Percentiles rank a stretch among this genome's conserved stretches.
These are phyloP conservation scores for Pimephales promelas DNA, from an alignment of 2,113 vertebrate species.

Conservation along the genomic window DNA sequence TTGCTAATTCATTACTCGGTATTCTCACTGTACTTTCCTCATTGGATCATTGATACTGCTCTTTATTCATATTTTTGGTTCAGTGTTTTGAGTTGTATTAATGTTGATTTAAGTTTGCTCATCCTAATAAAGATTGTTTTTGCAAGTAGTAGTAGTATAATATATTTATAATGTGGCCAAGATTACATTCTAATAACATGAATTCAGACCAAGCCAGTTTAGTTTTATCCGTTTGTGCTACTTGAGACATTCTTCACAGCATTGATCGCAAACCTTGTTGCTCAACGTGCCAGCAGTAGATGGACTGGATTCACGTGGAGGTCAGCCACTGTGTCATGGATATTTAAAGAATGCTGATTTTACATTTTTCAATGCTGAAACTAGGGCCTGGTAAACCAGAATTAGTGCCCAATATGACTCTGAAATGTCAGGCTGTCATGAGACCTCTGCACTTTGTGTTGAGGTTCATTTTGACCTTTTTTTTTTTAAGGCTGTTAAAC, in stretches of 20 bases:
- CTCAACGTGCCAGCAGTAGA: not conserved
- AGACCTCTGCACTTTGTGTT: not conserved
- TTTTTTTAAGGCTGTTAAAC: not conserved
- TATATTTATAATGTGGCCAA: not conserved
- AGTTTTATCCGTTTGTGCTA: not conserved
- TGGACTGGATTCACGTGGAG: constrained; percentile 47
- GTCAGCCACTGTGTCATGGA: constrained; percentile 59
- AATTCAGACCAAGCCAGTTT: not conserved
- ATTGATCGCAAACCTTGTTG: not conserved
- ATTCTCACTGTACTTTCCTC: not conserved
- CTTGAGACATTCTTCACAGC: not conserved
- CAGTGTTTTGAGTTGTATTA: not conserved
- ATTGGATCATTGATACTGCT: not conserved
- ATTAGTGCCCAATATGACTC: constrained; percentile 69
- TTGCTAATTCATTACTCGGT: not conserved
- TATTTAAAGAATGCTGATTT: constrained; percentile 76
- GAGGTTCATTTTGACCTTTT: not conserved
- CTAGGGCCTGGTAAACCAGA: constrained; percentile 56
- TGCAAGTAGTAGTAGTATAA: not conserved
- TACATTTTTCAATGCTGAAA: constrained; percentile 62
- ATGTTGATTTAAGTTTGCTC: not conserved
- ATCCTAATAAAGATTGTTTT: not conserved
- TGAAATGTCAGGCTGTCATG: constrained; percentile 69
- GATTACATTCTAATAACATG: not conserved
- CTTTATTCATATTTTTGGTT: not conserved